These are phyloP conservation scores for Morone saxatilis DNA, from an alignment of 2,113 vertebrate genomes.

Conservation along the genomic window DNA sequence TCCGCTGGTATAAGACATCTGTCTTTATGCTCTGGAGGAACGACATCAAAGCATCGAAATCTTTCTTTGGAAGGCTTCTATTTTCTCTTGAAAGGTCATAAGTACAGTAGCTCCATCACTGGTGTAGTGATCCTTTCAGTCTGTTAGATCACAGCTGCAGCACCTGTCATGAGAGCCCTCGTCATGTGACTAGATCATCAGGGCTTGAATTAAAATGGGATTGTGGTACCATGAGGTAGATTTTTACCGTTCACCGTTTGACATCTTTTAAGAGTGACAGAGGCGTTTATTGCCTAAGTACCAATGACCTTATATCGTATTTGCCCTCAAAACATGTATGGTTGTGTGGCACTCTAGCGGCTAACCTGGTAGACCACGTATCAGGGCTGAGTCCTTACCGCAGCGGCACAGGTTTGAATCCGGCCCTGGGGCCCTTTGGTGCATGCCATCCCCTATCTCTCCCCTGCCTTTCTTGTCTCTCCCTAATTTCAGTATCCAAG, in stretches of 20 bases:
- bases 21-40: constrained; percentile 2
- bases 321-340: neutral
- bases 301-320: neutral
- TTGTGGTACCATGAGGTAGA: no score
- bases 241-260: no score
- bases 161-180: neutral
- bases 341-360: no score
- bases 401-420: no score
- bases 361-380: no score
- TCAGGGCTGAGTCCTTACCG: no score
- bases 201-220: neutral
- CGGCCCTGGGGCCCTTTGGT: no score
- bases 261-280: neutral
- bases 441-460: no score
- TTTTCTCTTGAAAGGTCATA: neutral
- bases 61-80: neutral
- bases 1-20: neutral
- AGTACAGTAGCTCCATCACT: neutral
- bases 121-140: neutral
- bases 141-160: neutral
- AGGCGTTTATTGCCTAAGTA: neutral
- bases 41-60: neutral
- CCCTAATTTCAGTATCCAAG: no score
- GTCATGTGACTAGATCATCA: neutral
- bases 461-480: no score